A percentile compares a stretch with the other conserved stretches of the same genome.
phyloP scores from a whole-genome alignment of 2,113 vertebrate species.

The Heteronetta atricapilla region DNA sequence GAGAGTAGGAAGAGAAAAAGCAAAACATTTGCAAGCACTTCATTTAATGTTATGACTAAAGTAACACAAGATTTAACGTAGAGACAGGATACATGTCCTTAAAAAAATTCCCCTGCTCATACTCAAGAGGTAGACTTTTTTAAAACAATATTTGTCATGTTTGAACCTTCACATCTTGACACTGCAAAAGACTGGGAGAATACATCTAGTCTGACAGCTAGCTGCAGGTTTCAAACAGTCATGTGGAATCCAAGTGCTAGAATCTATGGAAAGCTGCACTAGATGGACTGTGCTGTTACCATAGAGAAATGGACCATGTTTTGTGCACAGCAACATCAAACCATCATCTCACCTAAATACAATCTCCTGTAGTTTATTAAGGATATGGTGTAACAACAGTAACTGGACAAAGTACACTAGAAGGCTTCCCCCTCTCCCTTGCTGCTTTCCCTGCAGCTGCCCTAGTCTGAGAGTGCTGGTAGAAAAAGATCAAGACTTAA shows the following conservation, averaged over 20 bases:
- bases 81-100: fast-evolving
- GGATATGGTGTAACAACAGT: background rate
- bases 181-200: background rate
- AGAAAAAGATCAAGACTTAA: background rate
- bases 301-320: background rate
- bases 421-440: background rate
- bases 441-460: background rate
- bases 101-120: background rate
- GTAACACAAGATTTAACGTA: background rate
- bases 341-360: background rate
- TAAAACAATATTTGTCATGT: background rate
- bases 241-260: background rate
- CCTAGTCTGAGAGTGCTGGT: background rate
- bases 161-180: background rate
- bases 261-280: background rate
- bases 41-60: background rate
- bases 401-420: background rate
- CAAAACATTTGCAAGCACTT: background rate
- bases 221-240: background rate
- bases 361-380: background rate
- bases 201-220: background rate
- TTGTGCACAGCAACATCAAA: background rate
- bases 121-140: background rate
- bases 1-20: background rate
- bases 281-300: background rate